A percentile compares a stretch with the other conserved stretches of the same genome.
phyloP scores from a whole-genome alignment of 2,888 invertebrate species.

The Marronus borbonicus region DNA sequence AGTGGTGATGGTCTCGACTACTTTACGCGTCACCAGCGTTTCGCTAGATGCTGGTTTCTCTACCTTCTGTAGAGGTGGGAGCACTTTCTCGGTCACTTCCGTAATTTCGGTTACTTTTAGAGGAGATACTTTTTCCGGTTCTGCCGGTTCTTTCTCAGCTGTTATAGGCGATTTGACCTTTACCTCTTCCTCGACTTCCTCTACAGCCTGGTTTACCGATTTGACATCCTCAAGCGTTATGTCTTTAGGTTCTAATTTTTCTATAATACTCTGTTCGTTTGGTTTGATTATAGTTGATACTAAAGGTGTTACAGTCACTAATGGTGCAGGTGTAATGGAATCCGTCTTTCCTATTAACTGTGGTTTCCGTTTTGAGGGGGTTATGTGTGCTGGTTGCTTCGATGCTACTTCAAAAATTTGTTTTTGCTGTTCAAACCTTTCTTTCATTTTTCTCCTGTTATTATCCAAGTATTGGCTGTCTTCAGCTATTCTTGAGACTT shows the following conservation, averaged over 20 bases:
- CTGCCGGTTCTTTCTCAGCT: background rate
- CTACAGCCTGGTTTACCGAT: background rate
- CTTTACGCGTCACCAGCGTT: conserved; percentile 1
- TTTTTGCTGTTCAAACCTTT: conserved; percentile 42
- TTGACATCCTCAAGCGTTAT: background rate
- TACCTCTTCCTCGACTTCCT: too few relatives aligned
- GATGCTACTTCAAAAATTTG: background rate
- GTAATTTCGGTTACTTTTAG: background rate
- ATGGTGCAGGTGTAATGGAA: background rate
- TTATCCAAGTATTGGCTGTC: conserved; percentile 1
- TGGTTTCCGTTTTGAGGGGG: background rate
- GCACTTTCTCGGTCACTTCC: background rate
- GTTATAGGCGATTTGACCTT: too few relatives aligned
- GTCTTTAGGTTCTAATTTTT: background rate
- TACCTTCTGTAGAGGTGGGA: background rate
- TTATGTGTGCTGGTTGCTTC: background rate
- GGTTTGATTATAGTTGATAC: background rate
- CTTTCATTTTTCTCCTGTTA: conserved; percentile 10
- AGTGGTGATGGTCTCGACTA: background rate
- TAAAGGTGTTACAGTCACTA: background rate
- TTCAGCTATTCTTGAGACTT: background rate
- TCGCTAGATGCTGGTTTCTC: background rate
- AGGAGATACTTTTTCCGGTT: background rate
- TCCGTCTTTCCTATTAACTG: background rate
- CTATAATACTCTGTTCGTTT: conserved; percentile 5